Conservation (phyloP, 2,113 vertebrate genomes). For the Corapipo altera region DNA sequence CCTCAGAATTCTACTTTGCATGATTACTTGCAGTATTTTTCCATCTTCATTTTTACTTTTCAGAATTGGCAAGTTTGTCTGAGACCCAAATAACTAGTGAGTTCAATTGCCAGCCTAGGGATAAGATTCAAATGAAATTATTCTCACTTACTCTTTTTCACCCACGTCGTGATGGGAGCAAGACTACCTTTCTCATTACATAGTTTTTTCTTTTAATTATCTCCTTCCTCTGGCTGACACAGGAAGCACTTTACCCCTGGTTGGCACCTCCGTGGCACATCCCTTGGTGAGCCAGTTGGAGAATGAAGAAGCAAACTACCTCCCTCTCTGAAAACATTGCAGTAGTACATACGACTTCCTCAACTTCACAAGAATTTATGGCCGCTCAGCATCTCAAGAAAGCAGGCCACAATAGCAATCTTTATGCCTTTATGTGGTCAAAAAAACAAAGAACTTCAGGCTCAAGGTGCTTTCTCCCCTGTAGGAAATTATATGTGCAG, state of each 20-base stretch:
- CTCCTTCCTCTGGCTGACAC: neutral
- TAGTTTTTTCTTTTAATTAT: neutral
- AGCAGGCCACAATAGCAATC: neutral
- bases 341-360: neutral
- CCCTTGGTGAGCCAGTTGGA: neutral
- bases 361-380: neutral
- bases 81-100: neutral
- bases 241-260: neutral
- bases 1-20: constrained; percentile 20
- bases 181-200: neutral
- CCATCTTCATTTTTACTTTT: neutral
- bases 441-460: neutral
- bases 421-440: neutral
- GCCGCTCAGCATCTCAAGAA: neutral
- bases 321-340: neutral
- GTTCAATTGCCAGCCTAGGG: neutral
- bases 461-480: neutral
- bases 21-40: constrained; percentile 49
- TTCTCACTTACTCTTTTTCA: neutral
- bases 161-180: neutral
- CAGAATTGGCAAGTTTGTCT: neutral
- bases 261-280: neutral
- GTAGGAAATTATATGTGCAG: neutral
- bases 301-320: neutral
- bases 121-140: neutral